phyloP scores from a whole-genome alignment of 2,797 vertebrate species.

The Poecilia gillii region DNA sequence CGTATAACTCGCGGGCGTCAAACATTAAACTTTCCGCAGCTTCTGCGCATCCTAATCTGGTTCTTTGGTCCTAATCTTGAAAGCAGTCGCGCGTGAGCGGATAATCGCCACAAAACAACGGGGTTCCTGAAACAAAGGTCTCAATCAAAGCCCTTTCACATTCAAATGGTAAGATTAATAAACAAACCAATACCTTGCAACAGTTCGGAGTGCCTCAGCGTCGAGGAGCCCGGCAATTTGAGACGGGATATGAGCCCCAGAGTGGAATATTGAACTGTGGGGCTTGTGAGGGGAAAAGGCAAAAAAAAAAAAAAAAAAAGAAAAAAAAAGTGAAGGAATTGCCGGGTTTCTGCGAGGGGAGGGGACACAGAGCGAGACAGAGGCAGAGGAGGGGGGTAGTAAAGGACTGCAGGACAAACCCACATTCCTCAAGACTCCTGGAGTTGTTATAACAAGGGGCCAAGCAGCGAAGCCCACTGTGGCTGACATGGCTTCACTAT shows the following conservation, averaged over 20 bases:
- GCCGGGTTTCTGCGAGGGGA: slow-evolving; percentile 85
- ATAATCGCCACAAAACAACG: slow-evolving; percentile 53
- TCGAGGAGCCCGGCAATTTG: slow-evolving; percentile 82
- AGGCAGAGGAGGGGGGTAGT: slow-evolving; percentile 70
- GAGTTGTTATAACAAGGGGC: slow-evolving; percentile 72
- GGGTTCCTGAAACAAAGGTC: slow-evolving; percentile 48
- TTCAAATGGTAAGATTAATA: slow-evolving; percentile 29
- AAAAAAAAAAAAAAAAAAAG: slow-evolving; percentile 38
- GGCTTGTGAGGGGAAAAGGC: slow-evolving; percentile 78
- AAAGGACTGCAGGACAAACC: slow-evolving; percentile 82
- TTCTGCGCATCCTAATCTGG: slow-evolving; percentile 7
- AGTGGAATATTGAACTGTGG: slow-evolving; percentile 82
- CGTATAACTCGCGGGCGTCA: slow-evolving; percentile 1
- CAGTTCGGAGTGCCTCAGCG: slow-evolving; percentile 64
- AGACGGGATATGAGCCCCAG: slow-evolving; percentile 75
- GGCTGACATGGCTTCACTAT: slow-evolving; percentile 52
- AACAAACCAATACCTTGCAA: slow-evolving; percentile 76
- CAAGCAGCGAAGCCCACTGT: slow-evolving; percentile 58
- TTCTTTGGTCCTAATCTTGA: slow-evolving; percentile 1
- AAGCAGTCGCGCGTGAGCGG: slow-evolving; percentile 29
- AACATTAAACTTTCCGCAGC: neutral
- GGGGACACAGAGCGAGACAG: slow-evolving; percentile 75
- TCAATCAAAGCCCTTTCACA: slow-evolving; percentile 54
- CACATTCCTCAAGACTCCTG: slow-evolving; percentile 83
- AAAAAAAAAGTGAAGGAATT: slow-evolving; percentile 86